A percentile compares a stretch with the other conserved stretches of the same genome.
phyloP scores from a whole-genome alignment of 2,888 invertebrate species.

The Odiellus spinosus region DNA sequence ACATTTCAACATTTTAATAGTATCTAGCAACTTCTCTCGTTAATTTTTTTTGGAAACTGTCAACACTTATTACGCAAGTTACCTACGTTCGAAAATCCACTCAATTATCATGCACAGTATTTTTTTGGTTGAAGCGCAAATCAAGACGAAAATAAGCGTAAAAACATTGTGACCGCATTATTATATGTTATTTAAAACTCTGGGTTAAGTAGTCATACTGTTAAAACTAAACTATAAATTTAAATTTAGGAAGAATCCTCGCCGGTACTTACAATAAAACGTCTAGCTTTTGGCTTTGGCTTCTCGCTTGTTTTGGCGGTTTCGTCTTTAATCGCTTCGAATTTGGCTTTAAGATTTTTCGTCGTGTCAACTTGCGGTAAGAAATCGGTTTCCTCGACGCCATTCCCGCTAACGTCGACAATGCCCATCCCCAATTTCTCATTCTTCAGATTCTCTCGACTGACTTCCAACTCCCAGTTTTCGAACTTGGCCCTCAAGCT shows the following conservation, averaged over 20 bases:
- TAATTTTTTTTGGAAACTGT: too few species aligned
- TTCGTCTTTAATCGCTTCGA: conserved; percentile 59
- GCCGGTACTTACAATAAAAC: conserved; percentile 67
- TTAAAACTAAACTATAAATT: neutral
- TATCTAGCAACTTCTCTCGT: too few species aligned
- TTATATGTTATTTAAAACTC: neutral
- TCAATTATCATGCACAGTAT: too few species aligned
- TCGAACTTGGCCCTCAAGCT: conserved; percentile 74
- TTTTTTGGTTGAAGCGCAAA: too few species aligned
- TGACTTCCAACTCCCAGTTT: conserved; percentile 42
- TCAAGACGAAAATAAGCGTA: neutral
- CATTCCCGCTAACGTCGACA: neutral
- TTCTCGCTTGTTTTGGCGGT: conserved; percentile 34
- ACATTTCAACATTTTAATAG: too few species aligned
- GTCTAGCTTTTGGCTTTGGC: conserved; percentile 52
- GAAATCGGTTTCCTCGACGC: conserved; percentile 23
- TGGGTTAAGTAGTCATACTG: neutral
- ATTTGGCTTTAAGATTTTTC: conserved; percentile 59
- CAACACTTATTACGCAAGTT: too few species aligned
- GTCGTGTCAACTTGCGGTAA: conserved; percentile 51
- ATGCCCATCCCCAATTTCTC: neutral
- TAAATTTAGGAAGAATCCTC: neutral
- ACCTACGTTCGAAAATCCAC: too few species aligned
- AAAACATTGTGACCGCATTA: neutral
- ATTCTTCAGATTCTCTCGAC: conserved; percentile 20